Evolutionary conservation across 2,113 vertebrate species (phyloP), one percentile per base, ranked within the genome.

Genomic region (Pelobates fuscus): DNA sequence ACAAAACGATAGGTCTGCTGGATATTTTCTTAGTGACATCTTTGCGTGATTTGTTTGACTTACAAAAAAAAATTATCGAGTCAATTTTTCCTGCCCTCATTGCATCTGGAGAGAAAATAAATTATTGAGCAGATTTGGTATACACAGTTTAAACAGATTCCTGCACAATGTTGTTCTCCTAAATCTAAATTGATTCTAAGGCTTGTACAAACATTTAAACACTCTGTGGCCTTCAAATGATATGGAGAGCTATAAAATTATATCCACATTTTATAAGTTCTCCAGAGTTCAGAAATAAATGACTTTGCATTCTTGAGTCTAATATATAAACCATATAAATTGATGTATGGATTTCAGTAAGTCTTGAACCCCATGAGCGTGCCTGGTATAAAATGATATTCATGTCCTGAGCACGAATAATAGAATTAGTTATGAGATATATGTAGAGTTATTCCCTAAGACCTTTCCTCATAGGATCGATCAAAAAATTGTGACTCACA

Each of bases 401-500:
- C 44, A 55, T 41, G 60, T 65, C 61, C 24, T 7, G 8, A 12
- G 71, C 43, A 57, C 26, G 17, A 14, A 6, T 15, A 41, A 55
- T 20, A 24, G 17, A 25, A 73, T 57, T 65, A 73, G 37, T 64
- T 55, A 65, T 32, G 52, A 41, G 27, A 61, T 65, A 55, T n/a
- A 73, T 57, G 71, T 23, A 73, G 32, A 65, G 32, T 41, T 64
- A 73, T 63, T 64, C 44, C 60, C 49, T 7, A 54, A 21, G n/a
- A 25, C 49, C 24, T 32, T 41, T 64, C 15, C 44, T 64, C 60
- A 5, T 24, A 41, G 60, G 44, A 62, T n/a, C 23, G 10, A 2
- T 18, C 25, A 49, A 26, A 43, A 71, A 52, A 26, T 26, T 15
- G 11, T 24, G 37, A 62, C 30, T 64, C 10, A n/a, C 44, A 72